Percentiles rank a stretch among this genome's conserved stretches.
These are phyloP conservation scores for Calephelis nemesis DNA, from an alignment of 1,140 invertebrate species.

Conservation along the genomic window DNA sequence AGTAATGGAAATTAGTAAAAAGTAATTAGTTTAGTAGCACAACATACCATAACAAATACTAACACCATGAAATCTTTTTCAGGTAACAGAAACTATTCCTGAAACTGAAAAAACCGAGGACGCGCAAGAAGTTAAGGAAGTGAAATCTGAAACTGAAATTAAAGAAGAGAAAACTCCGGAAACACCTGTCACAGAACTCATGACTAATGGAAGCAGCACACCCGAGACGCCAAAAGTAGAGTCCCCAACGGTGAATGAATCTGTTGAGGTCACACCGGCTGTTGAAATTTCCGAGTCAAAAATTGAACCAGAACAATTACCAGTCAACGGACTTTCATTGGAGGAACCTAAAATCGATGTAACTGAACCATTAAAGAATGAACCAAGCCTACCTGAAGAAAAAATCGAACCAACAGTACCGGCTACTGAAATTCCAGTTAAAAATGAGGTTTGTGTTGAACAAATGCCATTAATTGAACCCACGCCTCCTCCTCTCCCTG, in stretches of 20 bases:
- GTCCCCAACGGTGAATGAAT: constrained; percentile 44
- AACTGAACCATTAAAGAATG: constrained; percentile 45
- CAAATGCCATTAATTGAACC: constrained; percentile 72
- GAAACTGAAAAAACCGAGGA: constrained; percentile 52
- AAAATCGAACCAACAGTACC: constrained; percentile 55
- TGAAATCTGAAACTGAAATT: constrained; percentile 48
- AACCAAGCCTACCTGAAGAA: constrained; percentile 61
- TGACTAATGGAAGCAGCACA: constrained; percentile 73
- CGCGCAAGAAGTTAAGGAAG: constrained; percentile 57
- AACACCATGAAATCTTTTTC: constrained; percentile 36
- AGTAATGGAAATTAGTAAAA: not conserved
- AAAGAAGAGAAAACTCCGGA: constrained; percentile 73
- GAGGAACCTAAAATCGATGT: constrained; percentile 59
- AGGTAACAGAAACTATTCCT: constrained; percentile 57
- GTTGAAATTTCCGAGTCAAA: constrained; percentile 48
- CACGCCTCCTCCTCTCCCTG: constrained; percentile 75
- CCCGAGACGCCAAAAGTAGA: constrained; percentile 69
- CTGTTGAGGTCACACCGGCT: constrained; percentile 35
- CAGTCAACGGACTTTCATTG: constrained; percentile 69
- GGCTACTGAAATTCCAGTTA: constrained; percentile 65
- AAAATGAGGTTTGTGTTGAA: constrained; percentile 79
- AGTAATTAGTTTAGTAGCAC: not conserved
- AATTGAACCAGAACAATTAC: constrained; percentile 59
- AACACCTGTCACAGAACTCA: constrained; percentile 75
- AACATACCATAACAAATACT: not conserved